phyloP scores from a whole-genome alignment of 2,113 vertebrate species.

The Tyrannus savana region DNA sequence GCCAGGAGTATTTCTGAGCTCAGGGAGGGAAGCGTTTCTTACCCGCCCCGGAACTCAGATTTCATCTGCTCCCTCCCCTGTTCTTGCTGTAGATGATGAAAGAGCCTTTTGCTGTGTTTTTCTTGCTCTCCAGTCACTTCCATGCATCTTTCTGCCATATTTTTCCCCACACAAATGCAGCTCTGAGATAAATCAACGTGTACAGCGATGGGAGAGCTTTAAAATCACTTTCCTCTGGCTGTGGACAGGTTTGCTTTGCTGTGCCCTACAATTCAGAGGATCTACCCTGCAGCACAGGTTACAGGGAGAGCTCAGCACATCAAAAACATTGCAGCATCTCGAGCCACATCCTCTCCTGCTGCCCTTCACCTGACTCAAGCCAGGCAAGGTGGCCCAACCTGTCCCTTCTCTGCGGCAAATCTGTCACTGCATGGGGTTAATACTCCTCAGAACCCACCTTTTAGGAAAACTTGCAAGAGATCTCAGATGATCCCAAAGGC shows the following conservation, averaged over 20 bases:
- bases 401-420: neutral
- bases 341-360: conserved; percentile 21
- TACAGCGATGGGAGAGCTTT: neutral
- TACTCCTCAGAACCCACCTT: neutral
- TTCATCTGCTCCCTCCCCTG: neutral
- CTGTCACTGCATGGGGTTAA: accelerated
- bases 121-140: neutral
- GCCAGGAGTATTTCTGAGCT: neutral
- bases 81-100: neutral
- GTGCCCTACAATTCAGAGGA: neutral
- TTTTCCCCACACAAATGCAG: neutral
- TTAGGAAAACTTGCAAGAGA: neutral
- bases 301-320: neutral
- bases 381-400: neutral
- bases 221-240: neutral
- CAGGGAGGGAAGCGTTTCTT: neutral
- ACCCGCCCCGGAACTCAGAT: accelerated
- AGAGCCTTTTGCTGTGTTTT: neutral
- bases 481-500: neutral
- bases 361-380: neutral
- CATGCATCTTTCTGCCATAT: neutral
- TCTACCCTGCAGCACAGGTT: neutral
- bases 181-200: neutral
- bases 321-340: neutral
- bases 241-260: neutral